Percentiles rank a stretch among this genome's conserved stretches.
Conservation (phyloP, 2,113 vertebrate genomes). For the Osmerus mordax region DNA sequence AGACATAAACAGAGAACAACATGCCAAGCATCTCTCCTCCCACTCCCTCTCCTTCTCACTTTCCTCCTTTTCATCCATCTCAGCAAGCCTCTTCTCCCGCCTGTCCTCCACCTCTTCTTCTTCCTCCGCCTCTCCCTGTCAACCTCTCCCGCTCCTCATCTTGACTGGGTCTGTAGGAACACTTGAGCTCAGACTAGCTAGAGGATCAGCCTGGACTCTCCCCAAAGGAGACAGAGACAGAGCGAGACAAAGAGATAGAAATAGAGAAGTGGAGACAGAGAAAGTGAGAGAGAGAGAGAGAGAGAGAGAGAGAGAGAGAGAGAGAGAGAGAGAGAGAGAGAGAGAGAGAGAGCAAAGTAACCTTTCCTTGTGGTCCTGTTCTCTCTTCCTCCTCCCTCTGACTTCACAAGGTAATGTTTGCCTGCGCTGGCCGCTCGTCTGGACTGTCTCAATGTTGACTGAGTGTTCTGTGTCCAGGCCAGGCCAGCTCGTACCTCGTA, state of each 20-base stretch:
- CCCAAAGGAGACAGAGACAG: no score
- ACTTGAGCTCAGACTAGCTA: no score
- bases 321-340: neutral
- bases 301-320: neutral
- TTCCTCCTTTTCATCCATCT: neutral
- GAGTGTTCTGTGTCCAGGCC: conserved; percentile 29
- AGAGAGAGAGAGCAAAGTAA: neutral
- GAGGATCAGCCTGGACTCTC: no score
- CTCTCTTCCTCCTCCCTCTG: neutral
- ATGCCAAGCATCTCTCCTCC: neutral
- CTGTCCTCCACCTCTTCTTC: neutral
- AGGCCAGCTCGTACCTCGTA: conserved; percentile 16
- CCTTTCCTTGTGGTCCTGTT: neutral
- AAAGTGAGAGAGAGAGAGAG: neutral
- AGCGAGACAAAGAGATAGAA: no score
- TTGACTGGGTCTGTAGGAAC: no score
- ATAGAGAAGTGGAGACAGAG: neutral
- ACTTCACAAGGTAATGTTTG: conserved; percentile 57
- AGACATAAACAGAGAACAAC: neutral
- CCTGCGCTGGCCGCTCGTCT: conserved; percentile 41
- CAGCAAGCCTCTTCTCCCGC: neutral
- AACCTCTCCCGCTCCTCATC: no score
- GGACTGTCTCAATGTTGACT: conserved; percentile 50
- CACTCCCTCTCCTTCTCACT: neutral
- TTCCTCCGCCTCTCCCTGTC: no score